phyloP scores from a whole-genome alignment of 2,888 invertebrate species.

The Rhynchonema sp. region DNA sequence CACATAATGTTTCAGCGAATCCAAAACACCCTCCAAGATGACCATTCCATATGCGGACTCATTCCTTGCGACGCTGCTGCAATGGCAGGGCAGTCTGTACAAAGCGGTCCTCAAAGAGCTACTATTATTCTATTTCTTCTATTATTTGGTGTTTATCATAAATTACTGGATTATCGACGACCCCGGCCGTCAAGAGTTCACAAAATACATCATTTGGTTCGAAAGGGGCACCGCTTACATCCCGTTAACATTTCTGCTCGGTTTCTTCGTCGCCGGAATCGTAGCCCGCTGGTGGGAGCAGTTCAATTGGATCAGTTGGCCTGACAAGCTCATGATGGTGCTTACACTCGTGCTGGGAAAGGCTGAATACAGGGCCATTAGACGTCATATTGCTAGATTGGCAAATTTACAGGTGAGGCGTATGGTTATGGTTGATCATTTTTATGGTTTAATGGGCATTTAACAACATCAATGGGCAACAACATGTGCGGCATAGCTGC shows the following conservation, averaged over 20 bases:
- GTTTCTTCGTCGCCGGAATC: too few relatives aligned
- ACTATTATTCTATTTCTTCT: background rate
- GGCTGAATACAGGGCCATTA: slow-evolving; percentile 16
- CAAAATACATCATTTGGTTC: background rate
- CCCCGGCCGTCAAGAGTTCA: too few relatives aligned
- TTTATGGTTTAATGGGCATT: background rate
- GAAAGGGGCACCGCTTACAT: background rate
- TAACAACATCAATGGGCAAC: too few relatives aligned
- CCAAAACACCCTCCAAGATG: background rate
- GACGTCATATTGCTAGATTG: slow-evolving; percentile 23
- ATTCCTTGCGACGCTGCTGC: background rate
- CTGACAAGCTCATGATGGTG: slow-evolving; percentile 27
- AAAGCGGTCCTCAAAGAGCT: background rate
- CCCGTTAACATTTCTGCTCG: too few relatives aligned
- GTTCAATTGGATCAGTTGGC: slow-evolving; percentile 27
- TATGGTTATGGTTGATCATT: background rate
- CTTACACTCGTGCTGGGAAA: slow-evolving; percentile 20
- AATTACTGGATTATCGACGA: too few relatives aligned
- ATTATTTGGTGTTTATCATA: background rate
- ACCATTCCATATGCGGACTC: background rate
- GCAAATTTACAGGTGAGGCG: slow-evolving; percentile 16
- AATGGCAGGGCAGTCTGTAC: background rate
- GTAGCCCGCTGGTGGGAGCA: too few relatives aligned
- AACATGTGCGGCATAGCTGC: too few relatives aligned
- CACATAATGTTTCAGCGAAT: too few relatives aligned